These are phyloP conservation scores for Xestia sexstrigata DNA, from an alignment of 2,888 invertebrate genomes.

Conservation along the genomic window DNA sequence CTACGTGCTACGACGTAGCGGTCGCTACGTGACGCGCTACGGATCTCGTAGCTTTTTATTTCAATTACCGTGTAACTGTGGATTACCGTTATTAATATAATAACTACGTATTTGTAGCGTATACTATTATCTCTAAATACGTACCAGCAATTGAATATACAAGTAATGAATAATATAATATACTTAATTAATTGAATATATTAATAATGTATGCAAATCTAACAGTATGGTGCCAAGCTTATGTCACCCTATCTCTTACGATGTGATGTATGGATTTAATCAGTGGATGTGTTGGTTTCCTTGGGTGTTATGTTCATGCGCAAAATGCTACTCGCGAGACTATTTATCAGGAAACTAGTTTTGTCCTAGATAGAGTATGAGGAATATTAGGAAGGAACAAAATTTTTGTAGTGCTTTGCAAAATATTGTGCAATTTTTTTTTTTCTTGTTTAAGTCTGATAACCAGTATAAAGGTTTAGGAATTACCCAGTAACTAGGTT, in stretches of 20 bases:
- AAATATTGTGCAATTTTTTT: neutral
- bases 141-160: slow-evolving; percentile 32
- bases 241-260: slow-evolving; percentile 58
- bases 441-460: neutral
- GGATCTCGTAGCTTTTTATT: slow-evolving; percentile 64
- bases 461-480: neutral
- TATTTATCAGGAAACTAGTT: neutral
- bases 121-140: slow-evolving; percentile 13
- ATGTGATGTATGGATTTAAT: slow-evolving; percentile 55
- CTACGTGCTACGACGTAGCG: slow-evolving; percentile 76
- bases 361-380: neutral
- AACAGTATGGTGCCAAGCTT: slow-evolving; percentile 57
- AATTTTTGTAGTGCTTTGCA: neutral
- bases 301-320: slow-evolving; percentile 11
- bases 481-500: neutral
- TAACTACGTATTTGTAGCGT: slow-evolving; percentile 21
- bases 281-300: slow-evolving; percentile 41
- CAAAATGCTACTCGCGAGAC: neutral
- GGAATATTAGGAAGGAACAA: neutral
- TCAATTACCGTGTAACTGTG: slow-evolving; percentile 46
- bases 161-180: slow-evolving; percentile 46
- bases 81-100: slow-evolving; percentile 47
- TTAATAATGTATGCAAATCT: slow-evolving; percentile 60
- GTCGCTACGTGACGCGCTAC: slow-evolving; percentile 71
- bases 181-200: slow-evolving; percentile 54